A percentile compares a stretch with the other conserved stretches of the same genome.
Conservation (phyloP, 2,888 invertebrate genomes). For the Pemphredon lugubris region DNA sequence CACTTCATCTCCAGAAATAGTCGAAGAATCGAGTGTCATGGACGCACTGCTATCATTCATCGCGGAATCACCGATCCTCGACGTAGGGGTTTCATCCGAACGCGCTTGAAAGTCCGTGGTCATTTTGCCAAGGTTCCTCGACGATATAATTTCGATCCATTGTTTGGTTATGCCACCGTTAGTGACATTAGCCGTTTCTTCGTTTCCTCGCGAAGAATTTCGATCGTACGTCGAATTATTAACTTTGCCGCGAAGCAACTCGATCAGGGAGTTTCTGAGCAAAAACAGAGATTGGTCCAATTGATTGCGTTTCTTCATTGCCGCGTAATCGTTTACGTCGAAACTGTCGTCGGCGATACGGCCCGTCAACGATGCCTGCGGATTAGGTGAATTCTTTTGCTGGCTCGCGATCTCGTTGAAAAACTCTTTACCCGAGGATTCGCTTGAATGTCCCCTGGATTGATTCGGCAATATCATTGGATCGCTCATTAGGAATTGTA, state of each 20-base stretch:
- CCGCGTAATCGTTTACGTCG: background rate
- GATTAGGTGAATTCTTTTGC: background rate
- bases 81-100: too few relatives aligned
- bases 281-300: conserved; percentile 34
- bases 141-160: too few relatives aligned
- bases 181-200: background rate
- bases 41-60: too few relatives aligned
- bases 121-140: too few relatives aligned
- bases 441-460: background rate
- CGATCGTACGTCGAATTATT: conserved; percentile 1
- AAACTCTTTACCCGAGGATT: background rate
- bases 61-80: too few relatives aligned
- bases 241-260: conserved; percentile 17
- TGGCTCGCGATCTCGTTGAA: background rate
- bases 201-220: background rate
- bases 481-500: conserved; percentile 54
- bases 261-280: conserved; percentile 33
- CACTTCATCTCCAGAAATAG: too few relatives aligned
- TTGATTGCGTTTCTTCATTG: background rate
- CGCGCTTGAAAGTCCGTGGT: too few relatives aligned
- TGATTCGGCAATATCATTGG: background rate
- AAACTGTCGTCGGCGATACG: background rate
- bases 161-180: too few relatives aligned
- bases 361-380: background rate
- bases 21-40: too few relatives aligned